Evolutionary conservation across 2,888 invertebrate genomes (phyloP), one percentile per base, ranked within the genome.

Genomic region (Hartigia nigra): DNA sequence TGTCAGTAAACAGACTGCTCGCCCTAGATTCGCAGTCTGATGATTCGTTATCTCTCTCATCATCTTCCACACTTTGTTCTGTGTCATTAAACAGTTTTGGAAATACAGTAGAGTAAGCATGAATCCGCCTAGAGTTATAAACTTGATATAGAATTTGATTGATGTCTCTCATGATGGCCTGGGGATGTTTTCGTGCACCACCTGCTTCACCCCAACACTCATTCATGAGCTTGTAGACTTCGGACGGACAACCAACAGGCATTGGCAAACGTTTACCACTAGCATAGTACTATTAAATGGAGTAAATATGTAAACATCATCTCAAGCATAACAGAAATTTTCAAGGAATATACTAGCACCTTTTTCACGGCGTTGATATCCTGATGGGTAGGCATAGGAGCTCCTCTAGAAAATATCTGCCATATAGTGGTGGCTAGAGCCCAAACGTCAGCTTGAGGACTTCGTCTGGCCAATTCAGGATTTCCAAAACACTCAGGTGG

Each of bases 381-480:
- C 74, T 85, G 84, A 77, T 90, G 87, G 9, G 84, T 82, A 5
- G 90, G 89, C 74, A 94, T 92, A 74, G 90, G 86, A 31, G 89
- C 93, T 1, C 98, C 98, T 85, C 94, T 95, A 0, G 96, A 95
- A 92, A 98, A 98, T 85, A 98, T 96, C 92, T 98, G 97, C 97
- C 98, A 98, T 31, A 98, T 91, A 0, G 98, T 98, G 4, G 98
- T 98, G 0, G 96, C 97, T 89, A 97, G 96, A 9, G 98, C 97
- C 97, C 97, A 98, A 34, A 98, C 95, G 88, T 98, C 98, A 14
- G 97, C 96, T 77, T 95, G 93, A 0, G 94, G 93, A 32, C 95
- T 95, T 12, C 93, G 92, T 89, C 94, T 94, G 23, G 96, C 96
- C 84, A 93, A 92, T 87, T 94, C 94, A 87, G 95, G 93, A 89